Percentiles rank a stretch among this genome's conserved stretches.
These are phyloP conservation scores for Stramonita haemastoma DNA, from an alignment of 2,888 invertebrate genomes.

Conservation along the genomic window DNA sequence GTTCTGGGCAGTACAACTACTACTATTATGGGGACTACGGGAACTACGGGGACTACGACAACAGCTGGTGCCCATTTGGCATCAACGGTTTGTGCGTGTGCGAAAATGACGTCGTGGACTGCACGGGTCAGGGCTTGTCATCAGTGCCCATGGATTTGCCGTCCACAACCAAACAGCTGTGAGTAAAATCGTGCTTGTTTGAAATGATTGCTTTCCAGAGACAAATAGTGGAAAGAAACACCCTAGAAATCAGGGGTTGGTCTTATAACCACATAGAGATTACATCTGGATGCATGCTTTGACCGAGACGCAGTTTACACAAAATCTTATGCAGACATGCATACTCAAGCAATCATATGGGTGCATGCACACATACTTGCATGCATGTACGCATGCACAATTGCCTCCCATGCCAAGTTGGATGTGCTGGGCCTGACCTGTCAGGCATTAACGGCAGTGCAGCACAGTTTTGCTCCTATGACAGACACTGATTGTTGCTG, in stretches of 20 bases:
- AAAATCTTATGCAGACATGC: not conserved
- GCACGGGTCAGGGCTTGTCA: constrained; percentile 27
- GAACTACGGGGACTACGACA: not conserved
- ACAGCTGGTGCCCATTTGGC: constrained; percentile 35
- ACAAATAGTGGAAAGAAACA: not conserved
- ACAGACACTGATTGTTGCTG: too few species aligned
- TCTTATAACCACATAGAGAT: not conserved
- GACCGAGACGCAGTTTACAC: not conserved
- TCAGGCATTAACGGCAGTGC: too few species aligned
- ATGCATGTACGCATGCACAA: not conserved
- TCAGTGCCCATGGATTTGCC: constrained; percentile 29
- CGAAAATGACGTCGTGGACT: constrained; percentile 27
- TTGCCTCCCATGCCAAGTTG: too few species aligned
- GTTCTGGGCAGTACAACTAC: constrained; percentile 36
- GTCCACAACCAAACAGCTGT: constrained; percentile 31
- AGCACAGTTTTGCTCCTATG: too few species aligned
- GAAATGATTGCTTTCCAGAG: not conserved
- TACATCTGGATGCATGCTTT: too few species aligned
- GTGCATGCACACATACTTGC: not conserved
- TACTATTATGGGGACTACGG: not conserved
- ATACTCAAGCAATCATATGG: not conserved
- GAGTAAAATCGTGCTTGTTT: not conserved
- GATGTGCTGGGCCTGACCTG: too few species aligned
- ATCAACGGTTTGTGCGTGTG: constrained; percentile 38
- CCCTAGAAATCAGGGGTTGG: not conserved